Conservation (phyloP, 2,797 vertebrate species). For the Sebastes baramenuke region DNA sequence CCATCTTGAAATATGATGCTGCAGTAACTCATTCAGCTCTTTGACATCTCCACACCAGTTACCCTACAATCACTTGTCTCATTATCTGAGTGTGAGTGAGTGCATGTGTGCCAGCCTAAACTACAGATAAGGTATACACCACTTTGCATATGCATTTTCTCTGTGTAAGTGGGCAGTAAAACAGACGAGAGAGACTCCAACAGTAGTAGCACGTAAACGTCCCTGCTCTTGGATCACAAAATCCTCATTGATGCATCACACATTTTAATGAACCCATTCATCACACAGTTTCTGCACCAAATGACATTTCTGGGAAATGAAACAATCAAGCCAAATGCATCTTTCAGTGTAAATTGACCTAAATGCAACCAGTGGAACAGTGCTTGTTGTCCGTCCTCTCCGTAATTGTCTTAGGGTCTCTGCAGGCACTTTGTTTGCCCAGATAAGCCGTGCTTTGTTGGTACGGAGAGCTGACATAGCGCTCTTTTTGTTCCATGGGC, state of each 20-base stretch:
- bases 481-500: slow-evolving; percentile 63
- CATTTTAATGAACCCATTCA: slow-evolving; percentile 4
- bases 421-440: slow-evolving; percentile 54
- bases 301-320: slow-evolving; percentile 13
- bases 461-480: slow-evolving; percentile 66
- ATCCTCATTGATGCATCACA: neutral
- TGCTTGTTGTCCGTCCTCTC: slow-evolving; percentile 44
- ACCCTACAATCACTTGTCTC: neutral
- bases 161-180: neutral
- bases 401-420: slow-evolving; percentile 61
- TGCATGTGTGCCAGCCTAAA: neutral
- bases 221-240: neutral
- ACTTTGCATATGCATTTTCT: slow-evolving; percentile 43
- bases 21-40: neutral
- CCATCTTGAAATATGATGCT: neutral
- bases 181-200: neutral
- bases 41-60: neutral
- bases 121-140: slow-evolving; percentile 28
- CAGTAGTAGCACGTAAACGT: neutral
- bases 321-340: slow-evolving; percentile 14
- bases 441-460: slow-evolving; percentile 73
- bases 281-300: slow-evolving; percentile 16
- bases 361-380: slow-evolving; percentile 41
- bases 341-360: slow-evolving; percentile 33
- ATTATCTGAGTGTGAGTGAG: slow-evolving; percentile 21